These are phyloP conservation scores for Oegoconia quadripuncta DNA, from an alignment of 2,888 invertebrate genomes.

Conservation along the genomic window DNA sequence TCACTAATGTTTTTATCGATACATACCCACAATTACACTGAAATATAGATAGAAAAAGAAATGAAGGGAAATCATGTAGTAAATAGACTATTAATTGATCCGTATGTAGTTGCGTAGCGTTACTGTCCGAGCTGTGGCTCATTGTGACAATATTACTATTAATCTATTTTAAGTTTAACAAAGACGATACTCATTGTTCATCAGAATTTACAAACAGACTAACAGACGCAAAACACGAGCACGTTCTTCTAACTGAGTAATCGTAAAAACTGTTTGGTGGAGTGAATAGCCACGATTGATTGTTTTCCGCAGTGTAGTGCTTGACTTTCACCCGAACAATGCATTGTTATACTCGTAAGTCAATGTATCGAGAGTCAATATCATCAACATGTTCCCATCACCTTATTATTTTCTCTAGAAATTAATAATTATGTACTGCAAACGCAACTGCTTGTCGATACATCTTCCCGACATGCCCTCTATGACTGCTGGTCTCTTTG, in stretches of 20 bases:
- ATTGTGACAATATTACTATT: background rate
- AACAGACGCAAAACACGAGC: slow-evolving; percentile 20
- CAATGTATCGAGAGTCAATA: slow-evolving; percentile 32
- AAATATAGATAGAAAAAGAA: too few relatives aligned
- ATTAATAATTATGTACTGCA: background rate
- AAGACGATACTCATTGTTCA: slow-evolving; percentile 18
- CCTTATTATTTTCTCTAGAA: background rate
- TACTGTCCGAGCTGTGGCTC: background rate
- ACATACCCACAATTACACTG: too few relatives aligned
- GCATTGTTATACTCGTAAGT: slow-evolving; percentile 44
- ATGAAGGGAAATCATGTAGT: too few relatives aligned
- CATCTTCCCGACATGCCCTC: too few relatives aligned
- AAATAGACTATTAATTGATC: too few relatives aligned
- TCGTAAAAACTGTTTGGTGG: slow-evolving; percentile 36
- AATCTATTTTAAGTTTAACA: background rate
- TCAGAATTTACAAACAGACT: slow-evolving; percentile 33
- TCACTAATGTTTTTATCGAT: too few relatives aligned
- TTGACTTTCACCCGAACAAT: slow-evolving; percentile 47
- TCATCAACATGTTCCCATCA: slow-evolving; percentile 7
- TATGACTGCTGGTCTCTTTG: too few relatives aligned
- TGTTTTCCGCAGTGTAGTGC: slow-evolving; percentile 38
- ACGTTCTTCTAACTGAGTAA: slow-evolving; percentile 28
- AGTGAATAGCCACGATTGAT: slow-evolving; percentile 36
- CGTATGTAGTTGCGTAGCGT: too few relatives aligned
- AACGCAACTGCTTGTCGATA: too few relatives aligned